Evolutionary conservation across 2,797 vertebrate species (phyloP), one percentile per base, ranked within the genome.

Genomic region (Nyctalus aviator): DNA sequence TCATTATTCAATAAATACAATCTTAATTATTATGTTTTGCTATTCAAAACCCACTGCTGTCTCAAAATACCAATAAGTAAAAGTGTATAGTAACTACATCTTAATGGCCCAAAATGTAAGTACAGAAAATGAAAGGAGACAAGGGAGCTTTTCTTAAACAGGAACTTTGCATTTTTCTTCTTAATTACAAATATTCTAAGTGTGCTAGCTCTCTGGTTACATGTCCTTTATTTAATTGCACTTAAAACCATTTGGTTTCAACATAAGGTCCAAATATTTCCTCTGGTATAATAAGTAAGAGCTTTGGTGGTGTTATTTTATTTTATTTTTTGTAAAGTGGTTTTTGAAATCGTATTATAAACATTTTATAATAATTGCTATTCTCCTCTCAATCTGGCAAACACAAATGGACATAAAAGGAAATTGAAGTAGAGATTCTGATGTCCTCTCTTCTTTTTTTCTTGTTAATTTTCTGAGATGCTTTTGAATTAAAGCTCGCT

Each of bases 181-280:
- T 59, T 91, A 77, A 94, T 44, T 93, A 41, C 23, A 90, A 78
- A 55, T 81, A 62, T 10, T 44, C 23, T 37, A 72, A 79, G 15
- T 53, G 21, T 55, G 20, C 90, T 69, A 37, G n/a, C 75, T 76
- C 37, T 90, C 72, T 55, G 25, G 59, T 89, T 66, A 53, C 0
- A 2, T 37, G 55, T 30, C 35, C 18, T 92, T 59, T 71, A 82
- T 75, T 82, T 69, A 89, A 72, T 81, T 91, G 86, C 72, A 32
- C 50, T 83, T n/a, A 88, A 79, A 77, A 30, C 32, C 27, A 35
- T 81, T 84, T 76, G n/a, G 10, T 75, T 79, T 88, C 88, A 84
- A 82, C 37, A 59, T 30, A 78, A 68, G 15, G 37, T 89, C 72
- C 81, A 82, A 90, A 41, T 59, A 75, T 71, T 87, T 20, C 46